These are phyloP conservation scores for Pycnonotus jocosus DNA, from an alignment of 2,113 vertebrate species.

Conservation along the genomic window DNA sequence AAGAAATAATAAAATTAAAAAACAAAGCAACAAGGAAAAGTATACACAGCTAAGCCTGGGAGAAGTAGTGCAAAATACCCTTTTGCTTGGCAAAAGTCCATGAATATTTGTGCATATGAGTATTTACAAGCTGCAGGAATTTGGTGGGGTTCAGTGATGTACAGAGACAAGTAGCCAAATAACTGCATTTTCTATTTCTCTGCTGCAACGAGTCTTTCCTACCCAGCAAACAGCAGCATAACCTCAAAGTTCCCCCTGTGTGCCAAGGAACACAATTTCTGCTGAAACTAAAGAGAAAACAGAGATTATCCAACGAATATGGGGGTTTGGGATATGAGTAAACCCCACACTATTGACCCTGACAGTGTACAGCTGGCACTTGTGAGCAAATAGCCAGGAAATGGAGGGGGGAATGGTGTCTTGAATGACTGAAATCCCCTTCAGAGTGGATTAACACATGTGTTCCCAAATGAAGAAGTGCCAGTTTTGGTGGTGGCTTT, in stretches of 20 bases:
- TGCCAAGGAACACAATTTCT: neutral
- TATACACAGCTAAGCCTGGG: neutral
- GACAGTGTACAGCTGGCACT: neutral
- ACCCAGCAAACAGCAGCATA: neutral
- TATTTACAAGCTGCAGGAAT: neutral
- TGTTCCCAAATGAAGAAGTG: neutral
- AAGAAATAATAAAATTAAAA: neutral
- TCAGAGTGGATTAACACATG: neutral
- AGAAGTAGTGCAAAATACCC: neutral
- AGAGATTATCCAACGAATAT: neutral
- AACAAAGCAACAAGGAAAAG: neutral
- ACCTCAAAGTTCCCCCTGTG: neutral
- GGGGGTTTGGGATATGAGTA: neutral
- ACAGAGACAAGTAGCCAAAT: neutral
- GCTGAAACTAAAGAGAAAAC: neutral
- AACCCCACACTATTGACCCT: neutral
- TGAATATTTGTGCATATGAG: neutral
- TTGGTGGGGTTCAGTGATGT: neutral
- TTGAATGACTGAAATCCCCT: neutral
- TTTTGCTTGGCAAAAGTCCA: neutral
- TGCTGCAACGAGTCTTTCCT: neutral
- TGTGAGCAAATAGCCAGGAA: neutral
- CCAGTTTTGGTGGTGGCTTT: rapidly evolving
- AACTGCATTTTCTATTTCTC: neutral
- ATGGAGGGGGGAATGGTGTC: rapidly evolving